Evolutionary conservation across 2,888 invertebrate genomes (phyloP), one percentile per base, ranked within the genome.

Genomic region (Eilema griseolum): DNA sequence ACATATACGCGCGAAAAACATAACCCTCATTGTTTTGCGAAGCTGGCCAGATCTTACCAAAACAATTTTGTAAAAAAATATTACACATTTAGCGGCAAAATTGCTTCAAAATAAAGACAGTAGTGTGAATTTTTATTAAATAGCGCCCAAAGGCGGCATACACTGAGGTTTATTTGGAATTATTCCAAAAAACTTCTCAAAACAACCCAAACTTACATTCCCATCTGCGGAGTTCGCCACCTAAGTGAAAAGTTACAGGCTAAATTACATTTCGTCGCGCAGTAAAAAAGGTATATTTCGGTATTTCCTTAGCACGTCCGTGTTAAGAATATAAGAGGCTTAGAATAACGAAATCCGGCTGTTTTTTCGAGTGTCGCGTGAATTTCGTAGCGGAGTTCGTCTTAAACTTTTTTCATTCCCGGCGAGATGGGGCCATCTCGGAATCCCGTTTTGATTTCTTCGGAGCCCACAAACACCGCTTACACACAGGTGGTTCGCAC

Each of bases 241-340:
- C 89, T 92, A 92, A 92, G 92, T 93, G 91, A 92, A 93, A 93
- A 93, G 93, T 93, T 93, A 87, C 87, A 84, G 83, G 84, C 77
- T 81, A 91, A 92, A 92, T 92, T 90, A 90, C 89, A 88, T 90
- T 90, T 83, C 86, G 79, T 73, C 73, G 75, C 70, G 80, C 80
- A 82, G 85, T 86, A 86, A 84, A 85, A 87, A 85, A 84, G 80
- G 78, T 77, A 74, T 77, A 78, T 83, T 83, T 71, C 67, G 78
- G 82, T 82, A 84, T 86, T 84, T 84, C 77, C 81, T 76, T 75
- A 81, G 83, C 83, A 83, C 84, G 86, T 81, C 79, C 88, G 87
- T 88, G 89, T 89, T 90, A 91, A 90, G 90, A 91, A 91, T 91
- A 89, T 91, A 91, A 91, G 91, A 87, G 86, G 91, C 90, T 92